Evolutionary conservation across 2,113 vertebrate species (phyloP).

Genomic region (Podiceps cristatus): DNA sequence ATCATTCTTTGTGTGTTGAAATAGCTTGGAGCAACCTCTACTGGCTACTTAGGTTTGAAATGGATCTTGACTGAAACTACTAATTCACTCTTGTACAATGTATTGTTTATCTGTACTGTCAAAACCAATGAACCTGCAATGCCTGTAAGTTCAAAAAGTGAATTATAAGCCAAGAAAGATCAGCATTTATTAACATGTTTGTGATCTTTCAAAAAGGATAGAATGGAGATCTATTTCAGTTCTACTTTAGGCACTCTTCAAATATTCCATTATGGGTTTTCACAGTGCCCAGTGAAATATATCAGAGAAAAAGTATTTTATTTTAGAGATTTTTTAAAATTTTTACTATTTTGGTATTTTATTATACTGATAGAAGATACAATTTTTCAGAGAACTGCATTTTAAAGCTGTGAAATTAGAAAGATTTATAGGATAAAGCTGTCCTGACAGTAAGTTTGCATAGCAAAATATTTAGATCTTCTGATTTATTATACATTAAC

Average conservation of each 20-base stretch:
- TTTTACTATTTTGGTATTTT: not conserved
- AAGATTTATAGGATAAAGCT: not conserved
- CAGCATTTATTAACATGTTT: not conserved
- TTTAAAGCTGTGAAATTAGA: not conserved
- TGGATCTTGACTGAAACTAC: not conserved
- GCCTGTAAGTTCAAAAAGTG: not conserved
- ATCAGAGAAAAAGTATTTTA: not conserved
- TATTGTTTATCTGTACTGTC: not conserved
- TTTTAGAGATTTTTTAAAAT: not conserved
- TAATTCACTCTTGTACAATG: not conserved
- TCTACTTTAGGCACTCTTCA: not conserved
- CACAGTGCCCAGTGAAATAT: not conserved
- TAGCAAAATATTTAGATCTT: not conserved
- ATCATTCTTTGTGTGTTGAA: not conserved
- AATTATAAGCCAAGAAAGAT: not conserved
- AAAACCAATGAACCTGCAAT: not conserved
- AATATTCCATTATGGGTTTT: not conserved
- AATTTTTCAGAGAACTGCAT: not conserved
- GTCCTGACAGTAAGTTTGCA: not conserved
- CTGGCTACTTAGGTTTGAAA: not conserved
- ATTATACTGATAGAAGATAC: not conserved
- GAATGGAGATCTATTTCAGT: not conserved
- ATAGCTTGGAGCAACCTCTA: conserved; percentile 34
- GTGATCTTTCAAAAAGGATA: not conserved
- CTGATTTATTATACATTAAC: not conserved